A percentile compares a stretch with the other conserved stretches of the same genome.
phyloP scores from a whole-genome alignment of 2,113 vertebrate species.

The Leptobrachium leishanense region DNA sequence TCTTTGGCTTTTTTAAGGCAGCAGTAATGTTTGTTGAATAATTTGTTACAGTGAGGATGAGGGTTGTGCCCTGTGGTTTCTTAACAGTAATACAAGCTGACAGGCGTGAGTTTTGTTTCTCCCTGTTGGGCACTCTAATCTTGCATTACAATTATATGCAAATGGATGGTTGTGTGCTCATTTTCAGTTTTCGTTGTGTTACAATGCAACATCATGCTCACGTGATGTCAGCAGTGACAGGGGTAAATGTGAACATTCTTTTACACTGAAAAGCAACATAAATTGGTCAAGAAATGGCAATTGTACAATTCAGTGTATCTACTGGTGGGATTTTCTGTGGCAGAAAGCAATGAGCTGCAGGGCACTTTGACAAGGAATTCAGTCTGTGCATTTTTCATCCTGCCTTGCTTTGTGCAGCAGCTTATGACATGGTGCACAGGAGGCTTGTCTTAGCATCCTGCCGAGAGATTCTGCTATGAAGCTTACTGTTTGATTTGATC shows the following conservation, averaged over 20 bases:
- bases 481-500: conserved; percentile 39
- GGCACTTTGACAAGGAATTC: conserved; percentile 22
- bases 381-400: conserved; percentile 12
- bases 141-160: no score
- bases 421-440: conserved; percentile 28
- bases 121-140: no score
- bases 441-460: conserved; percentile 22
- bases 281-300: conserved; percentile 25
- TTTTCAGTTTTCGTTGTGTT: no score
- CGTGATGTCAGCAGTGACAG: not conserved
- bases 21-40: no score
- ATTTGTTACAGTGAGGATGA: no score
- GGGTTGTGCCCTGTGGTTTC: no score
- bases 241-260: not conserved
- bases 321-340: not conserved
- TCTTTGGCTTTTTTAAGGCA: no score
- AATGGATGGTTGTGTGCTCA: no score
- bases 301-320: not conserved
- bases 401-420: conserved; percentile 33
- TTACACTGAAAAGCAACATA: conserved; percentile 20
- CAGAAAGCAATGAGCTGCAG: conserved; percentile 18
- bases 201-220: no score
- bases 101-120: no score
- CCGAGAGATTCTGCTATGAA: conserved; percentile 30
- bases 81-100: no score